Percentiles rank a stretch among this genome's conserved stretches.
Evolutionary conservation across 2,888 invertebrate genomes (phyloP).

Genomic region (Homarus gammarus): DNA sequence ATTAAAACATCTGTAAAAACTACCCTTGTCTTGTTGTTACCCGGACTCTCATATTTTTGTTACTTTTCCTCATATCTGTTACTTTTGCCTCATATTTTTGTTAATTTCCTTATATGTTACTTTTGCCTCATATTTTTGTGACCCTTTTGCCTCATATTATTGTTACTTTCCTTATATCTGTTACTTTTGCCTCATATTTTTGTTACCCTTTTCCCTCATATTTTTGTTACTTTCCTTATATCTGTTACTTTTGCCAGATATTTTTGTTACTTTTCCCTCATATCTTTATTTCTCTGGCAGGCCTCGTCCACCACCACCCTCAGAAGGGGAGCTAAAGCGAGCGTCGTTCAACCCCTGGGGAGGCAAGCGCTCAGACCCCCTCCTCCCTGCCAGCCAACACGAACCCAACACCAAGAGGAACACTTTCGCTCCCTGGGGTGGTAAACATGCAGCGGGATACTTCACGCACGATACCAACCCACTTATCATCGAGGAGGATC

Average conservation of each 20-base stretch:
- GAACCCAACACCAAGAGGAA: neutral
- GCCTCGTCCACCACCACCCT: neutral
- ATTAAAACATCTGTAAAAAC: no score
- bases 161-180: no score
- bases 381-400: neutral
- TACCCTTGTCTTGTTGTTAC: no score
- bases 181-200: neutral
- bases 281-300: no score
- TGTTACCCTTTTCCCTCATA: neutral
- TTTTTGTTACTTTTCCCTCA: neutral
- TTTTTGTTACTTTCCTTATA: neutral
- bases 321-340: conserved; percentile 45
- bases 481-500: neutral
- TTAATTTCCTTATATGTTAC: neutral
- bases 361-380: conserved; percentile 17
- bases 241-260: neutral
- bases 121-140: neutral
- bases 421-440: conserved; percentile 31
- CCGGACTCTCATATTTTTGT: no score
- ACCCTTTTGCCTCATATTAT: neutral
- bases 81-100: no score
- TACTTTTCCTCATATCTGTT: no score
- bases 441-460: neutral
- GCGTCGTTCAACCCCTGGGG: conserved; percentile 50
- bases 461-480: neutral